Conservation (phyloP, 1,140 invertebrate genomes). For the Antheraea pernyi region DNA sequence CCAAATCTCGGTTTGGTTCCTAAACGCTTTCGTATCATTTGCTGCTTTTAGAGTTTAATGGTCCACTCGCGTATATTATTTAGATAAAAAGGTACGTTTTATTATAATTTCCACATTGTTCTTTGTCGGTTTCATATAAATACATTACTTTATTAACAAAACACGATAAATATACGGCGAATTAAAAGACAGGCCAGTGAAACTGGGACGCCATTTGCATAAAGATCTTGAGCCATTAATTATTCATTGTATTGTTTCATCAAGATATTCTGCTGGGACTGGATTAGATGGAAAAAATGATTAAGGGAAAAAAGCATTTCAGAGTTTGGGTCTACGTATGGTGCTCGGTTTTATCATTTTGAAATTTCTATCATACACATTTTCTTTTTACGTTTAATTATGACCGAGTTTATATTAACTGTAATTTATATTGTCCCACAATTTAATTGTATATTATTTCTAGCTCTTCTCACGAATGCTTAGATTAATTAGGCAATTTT, state of each 20-base stretch:
- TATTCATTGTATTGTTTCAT: conserved; percentile 50
- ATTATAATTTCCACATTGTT: not conserved
- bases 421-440: too few relatives aligned
- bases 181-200: conserved; percentile 23
- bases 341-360: not conserved
- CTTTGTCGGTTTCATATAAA: conserved; percentile 2
- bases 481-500: too few relatives aligned
- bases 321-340: not conserved
- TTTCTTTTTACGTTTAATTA: too few relatives aligned
- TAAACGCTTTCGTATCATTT: too few relatives aligned
- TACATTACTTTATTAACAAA: conserved; percentile 13
- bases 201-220: conserved; percentile 46
- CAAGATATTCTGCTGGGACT: conserved; percentile 21
- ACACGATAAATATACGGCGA: conserved; percentile 10
- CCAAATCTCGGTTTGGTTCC: too few relatives aligned
- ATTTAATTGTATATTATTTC: too few relatives aligned
- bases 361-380: too few relatives aligned
- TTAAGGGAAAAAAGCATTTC: not conserved
- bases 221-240: conserved; percentile 46
- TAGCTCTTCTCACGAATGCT: too few relatives aligned
- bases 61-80: not conserved
- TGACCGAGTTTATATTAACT: too few relatives aligned
- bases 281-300: conserved; percentile 19
- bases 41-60: not conserved
- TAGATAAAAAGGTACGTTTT: too few relatives aligned